Evolutionary conservation across 2,113 vertebrate genomes (phyloP).

Genomic region (Mormoops blainvillei): DNA sequence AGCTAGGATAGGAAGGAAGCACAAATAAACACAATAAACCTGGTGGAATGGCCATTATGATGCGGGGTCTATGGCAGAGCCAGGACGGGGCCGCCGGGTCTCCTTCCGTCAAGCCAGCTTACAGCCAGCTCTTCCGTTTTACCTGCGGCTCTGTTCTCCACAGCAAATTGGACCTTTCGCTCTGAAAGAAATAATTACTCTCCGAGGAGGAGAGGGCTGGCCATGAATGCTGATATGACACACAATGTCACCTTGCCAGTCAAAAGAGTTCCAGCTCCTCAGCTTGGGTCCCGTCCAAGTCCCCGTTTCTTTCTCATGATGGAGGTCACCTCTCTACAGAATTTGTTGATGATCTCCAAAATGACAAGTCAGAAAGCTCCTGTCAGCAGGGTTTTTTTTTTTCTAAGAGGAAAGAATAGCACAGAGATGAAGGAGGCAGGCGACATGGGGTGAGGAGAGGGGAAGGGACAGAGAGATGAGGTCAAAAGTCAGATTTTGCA

Average conservation of each 20-base stretch:
- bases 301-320: slow-evolving; percentile 63
- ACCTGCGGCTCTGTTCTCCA: slow-evolving; percentile 83
- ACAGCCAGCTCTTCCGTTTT: slow-evolving; percentile 75
- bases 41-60: rapidly evolving
- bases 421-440: not conserved
- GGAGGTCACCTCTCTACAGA: slow-evolving; percentile 82
- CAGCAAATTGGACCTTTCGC: slow-evolving; percentile 92
- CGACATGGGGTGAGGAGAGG: not conserved
- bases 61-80: not conserved
- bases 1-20: not conserved
- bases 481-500: slow-evolving; percentile 54
- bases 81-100: not conserved
- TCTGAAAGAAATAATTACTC: slow-evolving; percentile 92
- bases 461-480: not conserved
- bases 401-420: slow-evolving; percentile 35
- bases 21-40: not conserved
- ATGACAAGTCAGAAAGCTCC: slow-evolving; percentile 71
- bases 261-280: slow-evolving; percentile 62
- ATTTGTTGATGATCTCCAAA: slow-evolving; percentile 76
- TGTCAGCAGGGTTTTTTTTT: slow-evolving; percentile 67
- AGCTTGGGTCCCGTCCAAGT: slow-evolving; percentile 74
- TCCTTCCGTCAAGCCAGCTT: slow-evolving; percentile 61
- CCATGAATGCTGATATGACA: slow-evolving; percentile 88
- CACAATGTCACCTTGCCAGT: slow-evolving; percentile 94
- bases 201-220: slow-evolving; percentile 85